Percentiles rank a stretch among this genome's conserved stretches.
Evolutionary conservation across 2,797 vertebrate genomes (phyloP).

Genomic region (Amazonetta brasiliensis): DNA sequence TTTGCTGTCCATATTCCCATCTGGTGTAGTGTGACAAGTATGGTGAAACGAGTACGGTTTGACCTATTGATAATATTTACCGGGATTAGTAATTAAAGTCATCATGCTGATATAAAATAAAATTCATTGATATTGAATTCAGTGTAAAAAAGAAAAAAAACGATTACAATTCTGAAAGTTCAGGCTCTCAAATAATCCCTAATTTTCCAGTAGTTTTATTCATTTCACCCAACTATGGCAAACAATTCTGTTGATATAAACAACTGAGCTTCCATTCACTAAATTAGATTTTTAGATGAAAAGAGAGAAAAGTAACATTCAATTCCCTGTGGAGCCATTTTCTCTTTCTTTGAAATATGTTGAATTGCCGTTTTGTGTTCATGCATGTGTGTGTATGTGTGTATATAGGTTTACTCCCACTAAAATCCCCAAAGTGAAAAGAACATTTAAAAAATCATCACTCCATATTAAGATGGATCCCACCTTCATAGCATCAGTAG

Average conservation of each 20-base stretch:
- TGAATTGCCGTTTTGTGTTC: background rate
- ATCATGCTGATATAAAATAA: background rate
- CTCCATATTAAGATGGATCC: background rate
- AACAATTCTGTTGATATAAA: background rate
- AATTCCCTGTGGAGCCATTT: background rate
- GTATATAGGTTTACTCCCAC: slow-evolving; percentile 78
- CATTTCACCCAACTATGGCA: background rate
- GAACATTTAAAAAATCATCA: slow-evolving; percentile 75
- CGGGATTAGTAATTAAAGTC: background rate
- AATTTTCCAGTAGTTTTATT: background rate
- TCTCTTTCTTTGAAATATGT: background rate
- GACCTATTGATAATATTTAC: background rate
- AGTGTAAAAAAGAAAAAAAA: background rate
- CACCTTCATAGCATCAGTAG: slow-evolving; percentile 4
- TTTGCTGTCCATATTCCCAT: background rate
- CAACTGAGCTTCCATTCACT: background rate
- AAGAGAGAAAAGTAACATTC: background rate
- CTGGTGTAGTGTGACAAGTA: background rate
- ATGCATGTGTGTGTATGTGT: rapidly evolving
- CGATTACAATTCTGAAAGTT: background rate
- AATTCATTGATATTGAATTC: background rate
- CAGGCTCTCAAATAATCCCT: background rate
- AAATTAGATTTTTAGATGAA: background rate
- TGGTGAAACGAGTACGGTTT: background rate
- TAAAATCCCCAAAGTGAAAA: slow-evolving; percentile 82